A percentile compares a stretch with the other conserved stretches of the same genome.
These are phyloP conservation scores for Margarornis squamiger DNA, from an alignment of 2,797 vertebrate genomes.

Conservation along the genomic window DNA sequence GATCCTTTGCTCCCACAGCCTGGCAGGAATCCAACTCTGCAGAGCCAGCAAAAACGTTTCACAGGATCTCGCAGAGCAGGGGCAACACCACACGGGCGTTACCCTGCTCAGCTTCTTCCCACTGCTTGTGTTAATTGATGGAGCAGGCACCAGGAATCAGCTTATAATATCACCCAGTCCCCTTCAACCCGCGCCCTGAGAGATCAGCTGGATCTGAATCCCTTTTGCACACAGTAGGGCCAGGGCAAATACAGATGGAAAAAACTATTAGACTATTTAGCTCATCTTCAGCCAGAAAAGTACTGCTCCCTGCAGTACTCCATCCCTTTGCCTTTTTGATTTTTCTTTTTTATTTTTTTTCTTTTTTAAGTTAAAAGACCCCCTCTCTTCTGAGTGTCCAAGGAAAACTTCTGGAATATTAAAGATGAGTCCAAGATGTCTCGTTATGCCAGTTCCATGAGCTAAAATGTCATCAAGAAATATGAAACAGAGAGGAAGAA, in stretches of 20 bases:
- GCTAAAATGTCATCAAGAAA: slow-evolving; percentile 29
- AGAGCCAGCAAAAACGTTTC: background rate
- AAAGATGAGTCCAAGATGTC: background rate
- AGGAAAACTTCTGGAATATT: background rate
- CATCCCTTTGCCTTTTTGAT: background rate
- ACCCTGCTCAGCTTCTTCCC: background rate
- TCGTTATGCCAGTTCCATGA: background rate
- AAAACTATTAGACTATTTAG: slow-evolving; percentile 30
- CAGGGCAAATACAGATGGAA: slow-evolving; percentile 48
- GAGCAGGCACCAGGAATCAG: background rate
- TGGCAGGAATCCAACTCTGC: slow-evolving; percentile 11
- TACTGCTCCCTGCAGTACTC: background rate
- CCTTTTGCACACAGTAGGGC: background rate
- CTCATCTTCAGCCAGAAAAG: slow-evolving; percentile 37
- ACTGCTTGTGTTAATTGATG: background rate
- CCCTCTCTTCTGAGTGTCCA: background rate
- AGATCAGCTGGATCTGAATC: slow-evolving; percentile 10
- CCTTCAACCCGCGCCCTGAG: background rate
- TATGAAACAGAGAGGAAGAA: slow-evolving; percentile 11
- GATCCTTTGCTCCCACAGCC: background rate
- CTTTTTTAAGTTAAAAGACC: background rate
- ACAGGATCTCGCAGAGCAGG: background rate
- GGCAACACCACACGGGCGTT: background rate
- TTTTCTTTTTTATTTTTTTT: background rate
- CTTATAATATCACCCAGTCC: background rate